A percentile compares a stretch with the other conserved stretches of the same genome.
These are phyloP conservation scores for Battus philenor DNA, from an alignment of 1,140 invertebrate species.

Conservation along the genomic window DNA sequence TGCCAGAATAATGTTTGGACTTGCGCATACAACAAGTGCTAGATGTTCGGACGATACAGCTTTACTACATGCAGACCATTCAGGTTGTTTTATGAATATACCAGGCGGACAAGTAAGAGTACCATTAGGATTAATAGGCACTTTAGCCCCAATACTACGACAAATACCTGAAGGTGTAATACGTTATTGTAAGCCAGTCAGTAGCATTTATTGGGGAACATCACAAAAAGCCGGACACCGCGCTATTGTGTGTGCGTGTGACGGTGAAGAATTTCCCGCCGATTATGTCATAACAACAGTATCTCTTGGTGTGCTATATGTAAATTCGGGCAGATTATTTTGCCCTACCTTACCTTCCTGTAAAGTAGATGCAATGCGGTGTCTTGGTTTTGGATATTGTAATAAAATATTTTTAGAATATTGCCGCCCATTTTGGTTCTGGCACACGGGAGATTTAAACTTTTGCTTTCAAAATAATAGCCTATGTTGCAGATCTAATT, in stretches of 20 bases:
- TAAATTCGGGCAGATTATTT: conserved; percentile 81
- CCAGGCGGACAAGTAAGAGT: conserved; percentile 80
- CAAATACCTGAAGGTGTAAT: conserved; percentile 77
- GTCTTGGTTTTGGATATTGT: conserved; percentile 81
- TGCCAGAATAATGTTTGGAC: conserved; percentile 79
- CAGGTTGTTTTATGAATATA: conserved; percentile 79
- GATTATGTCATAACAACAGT: conserved; percentile 87
- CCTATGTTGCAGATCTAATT: conserved; percentile 75
- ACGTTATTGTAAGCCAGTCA: conserved; percentile 79
- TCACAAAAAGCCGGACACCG: conserved; percentile 66
- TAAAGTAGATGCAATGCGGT: conserved; percentile 83
- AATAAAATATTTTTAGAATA: conserved; percentile 89
- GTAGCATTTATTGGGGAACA: conserved; percentile 79
- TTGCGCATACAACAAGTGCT: conserved; percentile 77
- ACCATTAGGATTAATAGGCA: conserved; percentile 78
- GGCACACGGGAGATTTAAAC: conserved; percentile 77
- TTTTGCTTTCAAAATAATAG: conserved; percentile 78
- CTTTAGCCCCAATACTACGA: conserved; percentile 78
- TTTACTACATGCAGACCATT: conserved; percentile 79
- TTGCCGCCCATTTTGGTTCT: conserved; percentile 84
- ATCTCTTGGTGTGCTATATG: conserved; percentile 85
- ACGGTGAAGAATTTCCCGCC: conserved; percentile 82
- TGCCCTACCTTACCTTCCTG: conserved; percentile 81
- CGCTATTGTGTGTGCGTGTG: conserved; percentile 78
- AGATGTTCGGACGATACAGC: conserved; percentile 78